Base-by-base conservation (phyloP, 2,113 vertebrate genomes). In the Dromiciops gliroides region DNA sequence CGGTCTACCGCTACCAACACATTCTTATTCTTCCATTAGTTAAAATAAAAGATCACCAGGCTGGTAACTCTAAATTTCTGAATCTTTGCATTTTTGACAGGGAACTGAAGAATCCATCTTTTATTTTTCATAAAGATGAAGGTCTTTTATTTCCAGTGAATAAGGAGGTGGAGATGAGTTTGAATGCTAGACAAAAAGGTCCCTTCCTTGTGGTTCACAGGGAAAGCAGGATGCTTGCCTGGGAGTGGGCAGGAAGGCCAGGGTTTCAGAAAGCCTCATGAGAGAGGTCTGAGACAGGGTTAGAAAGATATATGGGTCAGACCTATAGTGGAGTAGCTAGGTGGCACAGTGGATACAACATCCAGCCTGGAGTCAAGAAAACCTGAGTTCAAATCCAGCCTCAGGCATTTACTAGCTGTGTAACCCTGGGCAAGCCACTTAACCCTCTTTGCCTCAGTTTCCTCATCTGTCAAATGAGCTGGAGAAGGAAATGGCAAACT, bases 21-120 rank as follows among this genome's bases (percentile, higher is more conserved):
- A 75, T 60, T 83, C 95, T 96, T 91, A 93, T 93, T 91, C 89
- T 50, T 44, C 90, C 90, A 95, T 96, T 95, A 91, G 92, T 97
- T 96, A 94, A 97, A 97, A 96, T 95, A 93, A 97, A 96, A 97
- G 96, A 93, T 91, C 51, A 8, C 92, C 88, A 94, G 91, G 93
- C 91, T 92, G 94, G 75, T 47, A 94, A 90, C 91, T 88, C 90
- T 91, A 52, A 89, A 93, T 90, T 95, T 95, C 91, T 96, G 96
- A 75, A 22, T 96, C 96, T 75, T 94, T 89, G 95, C 93, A 44
- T 83, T 91, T 94, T 75, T 92, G 95, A 95, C 88, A 92, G 89
- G 93, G 91, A 91, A 93, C 56, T 47, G 94, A 50, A 95, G 92
- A 83, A 37, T 92, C 51, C 91, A 47, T 94, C 92, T 52, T 92